Evolutionary conservation across 2,113 vertebrate species (phyloP).

Genomic region (Centrocercus urophasianus): DNA sequence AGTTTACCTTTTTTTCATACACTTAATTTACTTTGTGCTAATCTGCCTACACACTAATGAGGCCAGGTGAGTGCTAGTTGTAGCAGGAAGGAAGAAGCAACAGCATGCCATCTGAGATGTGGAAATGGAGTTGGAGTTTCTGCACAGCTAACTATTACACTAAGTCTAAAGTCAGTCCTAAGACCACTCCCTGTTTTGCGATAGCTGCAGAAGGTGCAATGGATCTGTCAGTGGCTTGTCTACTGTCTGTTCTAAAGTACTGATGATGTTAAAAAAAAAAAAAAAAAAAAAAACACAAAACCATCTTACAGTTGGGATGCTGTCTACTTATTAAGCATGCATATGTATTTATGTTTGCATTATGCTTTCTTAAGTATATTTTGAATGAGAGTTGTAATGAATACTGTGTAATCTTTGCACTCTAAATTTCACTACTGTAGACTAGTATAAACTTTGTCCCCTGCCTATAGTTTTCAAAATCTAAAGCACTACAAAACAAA

Average conservation of each 20-base stretch:
- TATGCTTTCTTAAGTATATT: neutral
- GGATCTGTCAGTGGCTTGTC: neutral
- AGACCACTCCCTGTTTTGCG: neutral
- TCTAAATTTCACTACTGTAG: neutral
- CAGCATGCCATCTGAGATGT: neutral
- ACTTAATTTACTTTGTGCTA: neutral
- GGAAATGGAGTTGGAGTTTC: neutral
- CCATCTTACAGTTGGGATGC: neutral
- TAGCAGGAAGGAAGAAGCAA: neutral
- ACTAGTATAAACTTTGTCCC: neutral
- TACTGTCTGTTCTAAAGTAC: neutral
- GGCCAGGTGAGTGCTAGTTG: neutral
- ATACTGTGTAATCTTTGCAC: neutral
- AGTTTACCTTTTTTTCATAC: neutral
- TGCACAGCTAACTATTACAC: neutral
- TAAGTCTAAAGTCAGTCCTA: neutral
- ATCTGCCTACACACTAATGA: neutral
- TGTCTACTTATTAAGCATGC: neutral
- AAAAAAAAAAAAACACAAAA: neutral
- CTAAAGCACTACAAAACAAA: neutral
- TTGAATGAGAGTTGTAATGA: neutral
- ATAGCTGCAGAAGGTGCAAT: neutral
- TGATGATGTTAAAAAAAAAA: neutral
- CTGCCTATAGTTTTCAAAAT: neutral
- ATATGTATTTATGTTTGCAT: neutral